phyloP scores from a whole-genome alignment of 1,140 invertebrate species.

The Ruditapes philippinarum region DNA sequence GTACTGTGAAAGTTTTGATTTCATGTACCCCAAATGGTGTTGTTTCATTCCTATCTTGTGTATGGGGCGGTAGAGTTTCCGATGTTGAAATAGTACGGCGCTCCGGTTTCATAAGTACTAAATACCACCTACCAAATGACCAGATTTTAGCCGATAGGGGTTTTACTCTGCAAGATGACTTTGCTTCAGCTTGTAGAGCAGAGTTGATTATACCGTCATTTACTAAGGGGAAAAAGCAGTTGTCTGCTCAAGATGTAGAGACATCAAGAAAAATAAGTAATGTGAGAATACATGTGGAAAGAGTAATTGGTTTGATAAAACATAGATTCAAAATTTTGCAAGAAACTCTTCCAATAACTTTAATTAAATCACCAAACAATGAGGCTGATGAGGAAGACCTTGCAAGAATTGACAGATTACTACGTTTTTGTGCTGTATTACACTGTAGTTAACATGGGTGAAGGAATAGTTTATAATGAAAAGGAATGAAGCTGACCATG shows the following conservation, averaged over 20 bases:
- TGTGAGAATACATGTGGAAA: slow-evolving; percentile 46
- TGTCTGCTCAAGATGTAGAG: slow-evolving; percentile 35
- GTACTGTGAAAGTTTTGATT: slow-evolving; percentile 68
- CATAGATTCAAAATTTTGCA: slow-evolving; percentile 40
- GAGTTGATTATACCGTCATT: slow-evolving; percentile 52
- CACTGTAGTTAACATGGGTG: neutral
- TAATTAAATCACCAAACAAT: neutral
- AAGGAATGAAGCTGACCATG: neutral
- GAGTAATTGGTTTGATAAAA: slow-evolving; percentile 56
- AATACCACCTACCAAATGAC: slow-evolving; percentile 28
- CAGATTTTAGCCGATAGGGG: slow-evolving; percentile 50
- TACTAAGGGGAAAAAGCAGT: slow-evolving; percentile 28
- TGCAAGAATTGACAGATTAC: neutral
- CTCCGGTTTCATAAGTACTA: slow-evolving; percentile 24
- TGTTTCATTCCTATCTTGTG: slow-evolving; percentile 11
- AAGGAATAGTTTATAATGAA: neutral
- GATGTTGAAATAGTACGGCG: slow-evolving; percentile 3
- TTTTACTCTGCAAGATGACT: slow-evolving; percentile 46
- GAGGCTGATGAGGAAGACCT: neutral
- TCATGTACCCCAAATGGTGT: too few species aligned
- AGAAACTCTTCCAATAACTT: slow-evolving; percentile 29
- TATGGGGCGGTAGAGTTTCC: slow-evolving; percentile 19
- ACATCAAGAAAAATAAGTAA: slow-evolving; percentile 4
- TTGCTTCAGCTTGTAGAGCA: slow-evolving; percentile 25
- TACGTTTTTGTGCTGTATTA: neutral